Conservation (phyloP, 2,888 invertebrate genomes). For the Clepsis dumicolana region DNA sequence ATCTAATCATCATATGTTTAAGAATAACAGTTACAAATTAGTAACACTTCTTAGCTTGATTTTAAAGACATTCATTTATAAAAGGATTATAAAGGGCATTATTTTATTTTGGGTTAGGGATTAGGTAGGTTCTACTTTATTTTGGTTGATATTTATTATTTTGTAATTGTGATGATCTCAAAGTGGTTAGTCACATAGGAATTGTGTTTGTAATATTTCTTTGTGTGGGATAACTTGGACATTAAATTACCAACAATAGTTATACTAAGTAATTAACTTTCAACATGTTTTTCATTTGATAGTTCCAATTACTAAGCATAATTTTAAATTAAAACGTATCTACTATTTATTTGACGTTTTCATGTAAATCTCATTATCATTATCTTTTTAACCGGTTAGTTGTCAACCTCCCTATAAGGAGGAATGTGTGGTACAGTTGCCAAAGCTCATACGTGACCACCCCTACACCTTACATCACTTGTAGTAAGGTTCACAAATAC, state of each 20-base stretch:
- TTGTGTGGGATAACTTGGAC: constrained; percentile 11
- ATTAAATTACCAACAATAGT: constrained; percentile 7
- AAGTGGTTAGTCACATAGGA: constrained; percentile 25
- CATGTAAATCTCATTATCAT: background rate
- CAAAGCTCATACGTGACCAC: too few species aligned
- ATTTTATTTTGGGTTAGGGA: constrained; percentile 3
- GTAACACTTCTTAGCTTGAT: background rate
- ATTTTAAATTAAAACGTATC: background rate
- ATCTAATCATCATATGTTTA: background rate
- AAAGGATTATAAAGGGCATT: constrained; percentile 20
- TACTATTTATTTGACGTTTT: background rate
- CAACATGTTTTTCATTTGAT: too few species aligned
- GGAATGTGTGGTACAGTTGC: too few species aligned
- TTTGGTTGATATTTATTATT: constrained; percentile 38
- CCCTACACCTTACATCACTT: too few species aligned
- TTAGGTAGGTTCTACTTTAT: constrained; percentile 7
- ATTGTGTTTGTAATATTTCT: constrained; percentile 16
- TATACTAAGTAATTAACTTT: too few species aligned
- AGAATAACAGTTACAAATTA: background rate
- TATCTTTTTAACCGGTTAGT: too few species aligned
- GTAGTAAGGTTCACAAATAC: too few species aligned
- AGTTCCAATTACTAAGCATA: too few species aligned
- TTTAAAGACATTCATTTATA: background rate
- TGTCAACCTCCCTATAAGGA: too few species aligned
- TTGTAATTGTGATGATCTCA: constrained; percentile 41